Evolutionary conservation across 2,797 vertebrate genomes (phyloP).

Genomic region (Alfaro cultratus): DNA sequence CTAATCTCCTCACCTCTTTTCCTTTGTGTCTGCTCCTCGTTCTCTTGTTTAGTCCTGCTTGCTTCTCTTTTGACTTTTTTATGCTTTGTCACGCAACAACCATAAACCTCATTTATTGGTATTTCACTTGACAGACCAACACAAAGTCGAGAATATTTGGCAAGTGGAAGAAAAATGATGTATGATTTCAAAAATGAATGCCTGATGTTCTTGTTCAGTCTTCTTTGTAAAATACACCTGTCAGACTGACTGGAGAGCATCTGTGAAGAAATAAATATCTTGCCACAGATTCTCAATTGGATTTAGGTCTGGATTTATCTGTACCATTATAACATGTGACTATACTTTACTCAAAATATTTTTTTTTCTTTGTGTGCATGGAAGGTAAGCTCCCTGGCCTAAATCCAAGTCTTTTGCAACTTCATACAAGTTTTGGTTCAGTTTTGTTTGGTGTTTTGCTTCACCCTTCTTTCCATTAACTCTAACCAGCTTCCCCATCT

Average conservation of each 20-base stretch:
- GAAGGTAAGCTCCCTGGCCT: background rate
- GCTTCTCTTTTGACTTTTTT: constrained; percentile 4
- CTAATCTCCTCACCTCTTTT: constrained; percentile 21
- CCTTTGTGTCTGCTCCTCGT: constrained; percentile 3
- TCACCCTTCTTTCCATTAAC: background rate
- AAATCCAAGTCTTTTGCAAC: background rate
- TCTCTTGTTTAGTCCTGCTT: background rate
- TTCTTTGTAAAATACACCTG: background rate
- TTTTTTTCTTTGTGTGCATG: background rate
- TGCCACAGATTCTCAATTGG: background rate
- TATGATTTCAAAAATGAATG: constrained; percentile 11
- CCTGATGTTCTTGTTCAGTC: background rate
- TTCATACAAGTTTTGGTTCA: background rate
- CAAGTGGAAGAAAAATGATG: background rate
- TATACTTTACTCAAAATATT: background rate
- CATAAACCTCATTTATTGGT: background rate
- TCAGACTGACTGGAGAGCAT: background rate
- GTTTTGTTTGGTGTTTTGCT: background rate
- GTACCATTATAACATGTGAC: background rate
- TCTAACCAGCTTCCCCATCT: too few relatives aligned
- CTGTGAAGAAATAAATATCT: background rate
- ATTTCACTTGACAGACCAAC: background rate
- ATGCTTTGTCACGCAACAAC: constrained; percentile 5
- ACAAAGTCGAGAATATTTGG: background rate
- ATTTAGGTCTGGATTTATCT: background rate